Evolutionary conservation across 2,797 vertebrate genomes (phyloP), one percentile per base, ranked within the genome.

Genomic region (Neopelma chrysocephalum): DNA sequence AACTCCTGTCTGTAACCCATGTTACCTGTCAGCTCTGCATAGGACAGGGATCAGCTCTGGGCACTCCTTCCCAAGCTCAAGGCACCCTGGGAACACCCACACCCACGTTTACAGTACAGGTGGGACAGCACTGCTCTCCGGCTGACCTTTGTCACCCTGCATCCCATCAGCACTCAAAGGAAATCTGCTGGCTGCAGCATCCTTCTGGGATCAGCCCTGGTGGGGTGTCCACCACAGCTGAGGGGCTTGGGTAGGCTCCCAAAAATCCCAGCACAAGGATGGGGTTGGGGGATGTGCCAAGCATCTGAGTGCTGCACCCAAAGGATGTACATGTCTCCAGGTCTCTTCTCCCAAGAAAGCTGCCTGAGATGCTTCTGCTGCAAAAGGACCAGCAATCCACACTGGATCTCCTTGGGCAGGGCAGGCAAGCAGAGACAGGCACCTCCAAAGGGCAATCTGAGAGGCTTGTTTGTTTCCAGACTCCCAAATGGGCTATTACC

Each of bases 161-260:
- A 11, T 31, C 36, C 71, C 58, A 16, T 14, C 34, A 54, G 38
- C 17, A 13, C 54, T 43, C 19, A 26, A 27, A 61, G 68, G 36
- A 56, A 68, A 76, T 10, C 27, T 22, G 11, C 60, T 23, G 50
- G 64, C 51, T 36, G 11, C 15, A 16, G 71, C 26, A 64, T 9
- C 77, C 62, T 65, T 36, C 47, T 7, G 11, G 64, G 47, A 68
- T 4, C 1, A 1, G 31, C 34, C 0, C 0, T 3, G 19, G 12
- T 6, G 3, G 14, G 2, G 13, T 6, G 26, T 4, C 23, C 40
- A 57, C 17, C n/a, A 14, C 14, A 29, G n/a, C 29, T 31, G 54
- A 80, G 3, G 43, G 57, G 40, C 23, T 4, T 25, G 21, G 54
- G 15, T 57, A 78, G 29, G 48, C 36, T 66, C 76, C 26, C 66